Base-by-base conservation (phyloP, 2,888 invertebrate genomes). In the Drosophila aldrichi region DNA sequence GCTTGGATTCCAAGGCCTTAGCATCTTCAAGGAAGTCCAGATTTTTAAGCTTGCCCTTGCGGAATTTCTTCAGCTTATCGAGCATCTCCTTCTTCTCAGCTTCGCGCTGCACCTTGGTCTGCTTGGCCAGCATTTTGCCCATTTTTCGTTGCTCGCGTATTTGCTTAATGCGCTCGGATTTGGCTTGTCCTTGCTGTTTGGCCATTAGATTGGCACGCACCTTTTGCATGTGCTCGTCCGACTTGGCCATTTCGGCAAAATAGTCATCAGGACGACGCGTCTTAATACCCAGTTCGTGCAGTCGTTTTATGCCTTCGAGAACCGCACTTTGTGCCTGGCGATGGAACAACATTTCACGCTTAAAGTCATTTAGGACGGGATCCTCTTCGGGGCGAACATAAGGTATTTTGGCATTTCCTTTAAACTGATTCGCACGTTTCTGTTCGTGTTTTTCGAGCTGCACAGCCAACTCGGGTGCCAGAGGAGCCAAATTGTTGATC, bases 201-300 rank as follows among this genome's bases (percentile, higher is more conserved):
- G 96, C 95, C 94, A 97, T 94, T 34, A 98, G 92, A 89, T 96
- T 96, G 90, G 96, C 95, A 54, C 98, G 95, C 0, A 98, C 96
- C 93, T 98, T 98, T 89, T 98, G 98, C 99, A 99, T 99, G 89
- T 99, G 99, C 38, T 95, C 95, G 93, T 99, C 99, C 16, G 97
- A 95, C 93, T 99, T 99, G 0, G 98, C 98, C 99, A 99, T 99
- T 94, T 99, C 98, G 0, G 99, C 99, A 93, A 98, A 99, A 92
- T 98, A 99, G 93, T 99, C 99, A 63, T 97, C 97, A 0, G 99
- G 99, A 56, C 96, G 94, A 89, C 95, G 96, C 0, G 98, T 98
- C 0, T 95, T 94, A 52, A 98, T 93, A 22, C 95, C 95, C 7
- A 97, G 92, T 43, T 95, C 95, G 70, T 97, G 96, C 10, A 99